Conservation (phyloP, 2,797 vertebrate genomes). For the Muscicapa comitata region DNA sequence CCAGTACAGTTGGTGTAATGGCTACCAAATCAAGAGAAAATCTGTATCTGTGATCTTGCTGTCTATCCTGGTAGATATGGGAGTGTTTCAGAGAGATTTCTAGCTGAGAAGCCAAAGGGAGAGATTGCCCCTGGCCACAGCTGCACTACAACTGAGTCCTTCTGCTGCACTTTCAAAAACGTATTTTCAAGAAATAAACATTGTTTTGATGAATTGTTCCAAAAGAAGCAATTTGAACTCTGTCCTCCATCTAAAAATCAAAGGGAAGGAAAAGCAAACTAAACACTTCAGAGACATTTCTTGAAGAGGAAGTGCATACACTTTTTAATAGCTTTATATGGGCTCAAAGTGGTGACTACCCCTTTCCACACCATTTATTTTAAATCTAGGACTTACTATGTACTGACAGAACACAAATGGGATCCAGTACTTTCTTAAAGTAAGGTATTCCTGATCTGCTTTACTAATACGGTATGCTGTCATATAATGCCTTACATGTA, state of each 20-base stretch:
- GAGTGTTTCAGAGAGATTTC: not conserved
- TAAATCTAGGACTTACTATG: not conserved
- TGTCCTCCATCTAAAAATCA: not conserved
- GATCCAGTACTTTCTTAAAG: not conserved
- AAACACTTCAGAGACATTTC: not conserved
- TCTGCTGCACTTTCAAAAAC: not conserved
- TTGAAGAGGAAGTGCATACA: not conserved
- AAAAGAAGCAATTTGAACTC: not conserved
- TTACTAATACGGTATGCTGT: not conserved
- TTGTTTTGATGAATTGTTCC: not conserved
- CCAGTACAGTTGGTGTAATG: not conserved
- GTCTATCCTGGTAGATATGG: not conserved
- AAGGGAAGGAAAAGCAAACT: not conserved
- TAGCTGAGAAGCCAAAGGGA: not conserved
- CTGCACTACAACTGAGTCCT: not conserved
- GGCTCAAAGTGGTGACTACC: not conserved
- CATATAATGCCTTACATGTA: not conserved
- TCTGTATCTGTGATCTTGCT: not conserved
- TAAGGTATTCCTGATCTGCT: not conserved
- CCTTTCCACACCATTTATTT: not conserved
- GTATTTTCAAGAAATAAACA: not conserved
- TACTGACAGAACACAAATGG: not conserved
- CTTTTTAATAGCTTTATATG: not conserved
- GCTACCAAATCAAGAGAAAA: not conserved
- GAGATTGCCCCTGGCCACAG: not conserved